These are phyloP conservation scores for Drosophila austrosaltans DNA, from an alignment of 2,888 invertebrate genomes.

Conservation along the genomic window DNA sequence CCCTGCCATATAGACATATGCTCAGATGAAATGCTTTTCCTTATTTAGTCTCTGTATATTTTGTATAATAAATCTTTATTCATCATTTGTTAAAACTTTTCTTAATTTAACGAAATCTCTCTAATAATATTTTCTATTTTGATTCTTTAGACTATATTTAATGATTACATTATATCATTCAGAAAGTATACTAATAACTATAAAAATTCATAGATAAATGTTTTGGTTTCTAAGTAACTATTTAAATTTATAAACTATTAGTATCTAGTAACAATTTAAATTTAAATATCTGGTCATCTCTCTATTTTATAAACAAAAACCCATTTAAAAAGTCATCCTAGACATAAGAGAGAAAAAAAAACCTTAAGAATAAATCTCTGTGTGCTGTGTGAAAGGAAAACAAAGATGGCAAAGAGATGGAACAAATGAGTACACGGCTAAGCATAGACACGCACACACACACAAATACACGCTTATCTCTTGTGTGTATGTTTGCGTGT, in stretches of 20 bases:
- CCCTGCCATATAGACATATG: no score
- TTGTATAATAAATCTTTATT: no score
- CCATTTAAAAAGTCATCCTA: not conserved
- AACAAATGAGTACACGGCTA: slow-evolving; percentile 19
- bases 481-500: slow-evolving; percentile 18
- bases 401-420: slow-evolving; percentile 29
- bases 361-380: slow-evolving; percentile 12
- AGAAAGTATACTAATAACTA: no score
- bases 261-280: not conserved
- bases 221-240: not conserved
- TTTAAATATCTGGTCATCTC: not conserved
- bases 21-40: no score
- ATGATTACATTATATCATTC: no score
- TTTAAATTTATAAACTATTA: not conserved
- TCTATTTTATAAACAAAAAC: not conserved
- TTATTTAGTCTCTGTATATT: no score
- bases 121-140: no score
- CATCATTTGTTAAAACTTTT: no score
- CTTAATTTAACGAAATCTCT: no score
- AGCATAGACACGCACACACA: slow-evolving; percentile 23
- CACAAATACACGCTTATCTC: slow-evolving; percentile 26
- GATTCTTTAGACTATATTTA: no score
- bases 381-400: slow-evolving; percentile 8
- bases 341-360: not conserved
- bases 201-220: no score